A percentile compares a stretch with the other conserved stretches of the same genome.
Conservation (phyloP, 2,113 vertebrate species). For the Nothoprocta pentlandii region DNA sequence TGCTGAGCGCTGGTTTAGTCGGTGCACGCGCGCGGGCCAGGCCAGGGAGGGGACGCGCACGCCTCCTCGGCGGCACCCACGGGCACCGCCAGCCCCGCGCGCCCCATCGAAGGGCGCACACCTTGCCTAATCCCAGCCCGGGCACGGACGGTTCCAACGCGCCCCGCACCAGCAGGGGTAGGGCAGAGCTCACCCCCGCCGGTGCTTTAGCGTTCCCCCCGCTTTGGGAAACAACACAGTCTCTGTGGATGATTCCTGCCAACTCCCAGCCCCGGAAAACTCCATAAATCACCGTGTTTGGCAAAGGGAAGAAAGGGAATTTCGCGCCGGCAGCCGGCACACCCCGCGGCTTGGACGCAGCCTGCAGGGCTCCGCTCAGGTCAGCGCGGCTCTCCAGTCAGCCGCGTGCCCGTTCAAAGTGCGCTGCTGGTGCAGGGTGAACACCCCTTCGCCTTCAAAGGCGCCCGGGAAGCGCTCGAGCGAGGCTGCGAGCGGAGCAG, state of each 20-base stretch:
- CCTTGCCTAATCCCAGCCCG: constrained; percentile 30
- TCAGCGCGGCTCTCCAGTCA: not conserved
- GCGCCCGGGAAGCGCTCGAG: not conserved
- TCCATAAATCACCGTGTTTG: fast-evolving
- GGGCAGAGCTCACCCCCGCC: not conserved
- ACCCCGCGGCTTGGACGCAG: not conserved
- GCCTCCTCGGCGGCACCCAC: not conserved
- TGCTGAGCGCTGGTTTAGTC: not conserved
- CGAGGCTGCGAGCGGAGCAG: not conserved
- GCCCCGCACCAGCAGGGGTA: not conserved
- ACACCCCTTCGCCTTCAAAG: not conserved
- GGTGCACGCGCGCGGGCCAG: not conserved
- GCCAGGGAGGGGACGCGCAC: not conserved
- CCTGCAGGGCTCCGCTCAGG: not conserved
- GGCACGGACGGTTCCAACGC: constrained; percentile 51
- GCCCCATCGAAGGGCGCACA: not conserved
- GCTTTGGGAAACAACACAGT: not conserved
- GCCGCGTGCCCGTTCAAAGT: constrained; percentile 44
- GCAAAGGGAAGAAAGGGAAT: not conserved
- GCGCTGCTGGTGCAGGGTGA: not conserved
- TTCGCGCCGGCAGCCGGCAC: not conserved
- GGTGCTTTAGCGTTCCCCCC: not conserved
- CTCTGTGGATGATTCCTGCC: not conserved
- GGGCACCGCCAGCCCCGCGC: not conserved
- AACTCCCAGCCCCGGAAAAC: not conserved